phyloP scores from a whole-genome alignment of 2,797 vertebrate genomes.

The Labeo calbasu region DNA sequence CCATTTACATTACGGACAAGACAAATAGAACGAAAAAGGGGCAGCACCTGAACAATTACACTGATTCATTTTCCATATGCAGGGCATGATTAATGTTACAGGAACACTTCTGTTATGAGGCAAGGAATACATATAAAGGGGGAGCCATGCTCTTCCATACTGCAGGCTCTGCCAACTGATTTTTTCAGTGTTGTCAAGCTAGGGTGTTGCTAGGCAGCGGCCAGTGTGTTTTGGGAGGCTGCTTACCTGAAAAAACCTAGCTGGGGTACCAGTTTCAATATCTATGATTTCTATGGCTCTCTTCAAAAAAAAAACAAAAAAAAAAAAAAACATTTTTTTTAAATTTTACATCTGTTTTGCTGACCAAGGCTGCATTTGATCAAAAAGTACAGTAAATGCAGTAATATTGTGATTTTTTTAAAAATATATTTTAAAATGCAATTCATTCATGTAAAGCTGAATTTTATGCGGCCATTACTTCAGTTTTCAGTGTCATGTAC shows the following conservation, averaged over 20 bases:
- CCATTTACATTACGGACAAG: conserved; percentile 26
- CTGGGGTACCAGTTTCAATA: not conserved
- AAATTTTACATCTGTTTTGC: too few relatives aligned
- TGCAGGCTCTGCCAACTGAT: not conserved
- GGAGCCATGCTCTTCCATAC: not conserved
- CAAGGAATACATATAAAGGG: not conserved
- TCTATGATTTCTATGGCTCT: not conserved
- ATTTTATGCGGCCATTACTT: too few relatives aligned
- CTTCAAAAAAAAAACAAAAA: too few relatives aligned
- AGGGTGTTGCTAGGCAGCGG: not conserved
- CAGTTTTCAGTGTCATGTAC: too few relatives aligned
- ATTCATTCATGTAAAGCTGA: too few relatives aligned
- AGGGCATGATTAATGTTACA: conserved; percentile 23
- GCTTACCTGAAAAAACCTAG: not conserved
- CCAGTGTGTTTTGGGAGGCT: not conserved
- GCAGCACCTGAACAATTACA: conserved; percentile 36
- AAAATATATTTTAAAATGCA: too few relatives aligned
- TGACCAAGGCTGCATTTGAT: too few relatives aligned
- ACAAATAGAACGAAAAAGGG: conserved; percentile 18
- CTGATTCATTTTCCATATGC: conserved; percentile 35
- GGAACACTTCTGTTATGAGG: not conserved
- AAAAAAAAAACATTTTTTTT: too few relatives aligned
- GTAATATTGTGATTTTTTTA: too few relatives aligned
- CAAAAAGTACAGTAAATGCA: too few relatives aligned
- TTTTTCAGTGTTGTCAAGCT: not conserved